Conservation (phyloP, 1,140 invertebrate species). For the Eumaeus atala region DNA sequence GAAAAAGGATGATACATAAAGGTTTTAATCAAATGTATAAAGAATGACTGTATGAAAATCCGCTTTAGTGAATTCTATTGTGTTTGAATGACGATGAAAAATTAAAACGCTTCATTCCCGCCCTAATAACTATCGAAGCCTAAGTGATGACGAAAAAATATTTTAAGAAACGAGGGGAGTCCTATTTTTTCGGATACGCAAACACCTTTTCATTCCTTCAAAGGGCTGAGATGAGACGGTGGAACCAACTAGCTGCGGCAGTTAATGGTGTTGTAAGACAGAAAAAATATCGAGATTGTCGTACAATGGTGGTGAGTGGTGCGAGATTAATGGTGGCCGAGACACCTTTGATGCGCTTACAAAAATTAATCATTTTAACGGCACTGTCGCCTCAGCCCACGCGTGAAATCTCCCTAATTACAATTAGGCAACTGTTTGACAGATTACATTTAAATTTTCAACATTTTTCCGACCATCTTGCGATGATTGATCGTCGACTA, state of each 20-base stretch:
- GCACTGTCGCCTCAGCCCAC: slow-evolving; percentile 57
- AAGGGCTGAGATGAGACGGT: slow-evolving; percentile 54
- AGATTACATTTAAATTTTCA: slow-evolving; percentile 54
- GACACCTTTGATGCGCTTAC: slow-evolving; percentile 39
- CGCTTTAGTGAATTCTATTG: slow-evolving; percentile 49
- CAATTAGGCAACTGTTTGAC: slow-evolving; percentile 64
- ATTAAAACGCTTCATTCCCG: slow-evolving; percentile 65
- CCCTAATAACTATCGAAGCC: slow-evolving; percentile 69
- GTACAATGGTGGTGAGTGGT: slow-evolving; percentile 55
- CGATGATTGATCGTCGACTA: slow-evolving; percentile 4
- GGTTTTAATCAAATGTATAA: slow-evolving; percentile 33
- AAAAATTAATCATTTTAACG: slow-evolving; percentile 73
- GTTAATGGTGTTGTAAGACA: slow-evolving; percentile 69
- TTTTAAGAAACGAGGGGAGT: slow-evolving; percentile 59
- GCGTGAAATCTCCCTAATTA: slow-evolving; percentile 62
- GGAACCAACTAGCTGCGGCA: slow-evolving; percentile 66
- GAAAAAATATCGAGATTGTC: slow-evolving; percentile 62
- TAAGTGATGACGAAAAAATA: slow-evolving; percentile 59
- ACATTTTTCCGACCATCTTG: slow-evolving; percentile 5
- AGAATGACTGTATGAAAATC: slow-evolving; percentile 64
- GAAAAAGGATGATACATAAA: neutral
- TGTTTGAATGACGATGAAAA: slow-evolving; percentile 63
- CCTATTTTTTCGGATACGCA: slow-evolving; percentile 63
- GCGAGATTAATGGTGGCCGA: slow-evolving; percentile 63
- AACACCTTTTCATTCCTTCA: slow-evolving; percentile 73